Evolutionary conservation across 2,113 vertebrate species (phyloP).

Genomic region (Mus musculus): GRCm39 chr5:5351501-5352000

Average conservation of each 20-base stretch:
- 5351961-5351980: neutral
- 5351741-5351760: neutral
- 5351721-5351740: neutral
- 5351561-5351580: neutral
- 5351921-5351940: neutral
- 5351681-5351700: neutral
- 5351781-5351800: neutral
- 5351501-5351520: neutral
- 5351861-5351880: neutral
- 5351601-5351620: neutral
- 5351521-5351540: neutral
- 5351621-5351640: neutral
- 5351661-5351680: too few relatives aligned
- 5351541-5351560: neutral
- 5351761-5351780: neutral
- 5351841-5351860: neutral
- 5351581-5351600: neutral
- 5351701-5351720: neutral
- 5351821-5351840: neutral
- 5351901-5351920: neutral
- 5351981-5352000: neutral
- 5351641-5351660: neutral
- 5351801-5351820: neutral
- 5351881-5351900: neutral
- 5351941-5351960: too few relatives aligned